A percentile compares a stretch with the other conserved stretches of the same genome.
Evolutionary conservation across 2,113 vertebrate genomes (phyloP).

Genomic region (Tachuris rubrigastra): DNA sequence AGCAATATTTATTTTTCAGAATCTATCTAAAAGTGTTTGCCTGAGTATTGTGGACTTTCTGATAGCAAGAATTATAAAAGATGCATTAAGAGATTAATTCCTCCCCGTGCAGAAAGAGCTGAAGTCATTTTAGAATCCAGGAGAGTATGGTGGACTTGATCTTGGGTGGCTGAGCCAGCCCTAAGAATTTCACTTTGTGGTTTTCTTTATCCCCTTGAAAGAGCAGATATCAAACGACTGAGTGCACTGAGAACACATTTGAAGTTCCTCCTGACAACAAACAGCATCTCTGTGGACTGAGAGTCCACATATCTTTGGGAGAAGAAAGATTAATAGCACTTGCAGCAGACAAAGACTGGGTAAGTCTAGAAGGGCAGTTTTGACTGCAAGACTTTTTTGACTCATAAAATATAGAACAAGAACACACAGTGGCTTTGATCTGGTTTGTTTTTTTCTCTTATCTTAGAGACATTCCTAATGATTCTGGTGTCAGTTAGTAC

Average conservation of each 20-base stretch:
- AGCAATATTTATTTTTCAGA: not conserved
- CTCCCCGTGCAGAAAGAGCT: not conserved
- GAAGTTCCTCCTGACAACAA: not conserved
- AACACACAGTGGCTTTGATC: not conserved
- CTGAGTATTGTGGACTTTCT: not conserved
- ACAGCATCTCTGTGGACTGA: not conserved
- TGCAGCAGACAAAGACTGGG: not conserved
- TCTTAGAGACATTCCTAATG: not conserved
- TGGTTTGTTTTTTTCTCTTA: not conserved
- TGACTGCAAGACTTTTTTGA: not conserved
- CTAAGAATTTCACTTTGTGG: not conserved
- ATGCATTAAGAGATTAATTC: not conserved
- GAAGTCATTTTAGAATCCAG: not conserved
- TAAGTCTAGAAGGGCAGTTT: not conserved
- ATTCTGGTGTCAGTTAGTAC: not conserved
- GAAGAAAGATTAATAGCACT: not conserved
- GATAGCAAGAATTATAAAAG: not conserved
- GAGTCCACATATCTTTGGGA: not conserved
- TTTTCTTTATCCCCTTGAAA: not conserved
- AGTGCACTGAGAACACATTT: not conserved
- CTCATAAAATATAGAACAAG: not conserved
- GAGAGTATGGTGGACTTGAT: not conserved
- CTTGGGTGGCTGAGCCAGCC: fast-evolving
- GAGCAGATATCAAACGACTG: not conserved
- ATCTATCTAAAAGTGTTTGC: not conserved